Evolutionary conservation across 2,113 vertebrate species (phyloP), one percentile per base, ranked within the genome.

Genomic region (Tachycineta bicolor): DNA sequence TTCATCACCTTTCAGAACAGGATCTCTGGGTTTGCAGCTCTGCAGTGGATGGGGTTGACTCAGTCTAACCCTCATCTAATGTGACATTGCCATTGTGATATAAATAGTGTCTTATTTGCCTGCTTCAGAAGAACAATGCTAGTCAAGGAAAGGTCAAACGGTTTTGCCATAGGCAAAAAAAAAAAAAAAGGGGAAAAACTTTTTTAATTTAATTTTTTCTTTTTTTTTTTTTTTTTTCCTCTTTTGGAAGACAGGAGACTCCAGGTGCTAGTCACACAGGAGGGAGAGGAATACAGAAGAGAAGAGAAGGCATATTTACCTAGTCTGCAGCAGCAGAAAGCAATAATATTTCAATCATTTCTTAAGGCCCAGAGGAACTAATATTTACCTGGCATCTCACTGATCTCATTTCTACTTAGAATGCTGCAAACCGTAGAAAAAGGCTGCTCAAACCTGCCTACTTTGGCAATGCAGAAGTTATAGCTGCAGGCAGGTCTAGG

Each of bases 101-200:
- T 78, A 97, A 97, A 95, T 93, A 97, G 93, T 74, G 93, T 96
- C 87, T 84, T 78, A 83, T 92, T 93, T 95, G 87, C 79, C 89
- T 93, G 90, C 92, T 96, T 94, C 87, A 52, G 58, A 95, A 64
- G 60, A 90, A 90, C 85, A 90, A 46, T 43, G 89, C 93, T 90
- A 93, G 83, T 60, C 88, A 81, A 88, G 82, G 92, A 96, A 95
- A 96, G 94, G 94, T 95, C 93, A 96, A 97, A 33, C 64, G 78
- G 56, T 86, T 98, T 95, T 84, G 64, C 71, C 79, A 89, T 19
- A 47, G 44, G 49, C 81, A 64, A 85, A 89, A 89, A 88, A 88
- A 64, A 85, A 89, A 89, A 88, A 75, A 83, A 22, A 26, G 77
- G 33, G 50, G 28, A 83, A 87, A 93, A 55, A 83, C 67, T 93